Base-by-base conservation (phyloP, 2,797 vertebrate species). In the Cyclopterus lumpus region DNA sequence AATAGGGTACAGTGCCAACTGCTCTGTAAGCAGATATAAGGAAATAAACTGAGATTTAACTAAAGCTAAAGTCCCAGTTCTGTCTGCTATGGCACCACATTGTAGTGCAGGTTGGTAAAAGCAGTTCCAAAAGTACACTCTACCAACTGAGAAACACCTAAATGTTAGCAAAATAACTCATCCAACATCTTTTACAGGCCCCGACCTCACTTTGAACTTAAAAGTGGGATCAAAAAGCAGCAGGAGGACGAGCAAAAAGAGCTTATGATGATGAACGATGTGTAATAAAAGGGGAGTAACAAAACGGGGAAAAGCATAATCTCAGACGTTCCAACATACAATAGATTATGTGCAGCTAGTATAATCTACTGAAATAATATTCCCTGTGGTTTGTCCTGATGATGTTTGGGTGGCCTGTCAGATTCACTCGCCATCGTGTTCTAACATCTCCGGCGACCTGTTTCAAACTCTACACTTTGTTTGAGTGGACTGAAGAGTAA, bases 321-420 rank as follows among this genome's bases (percentile, higher is more conserved):
- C 68, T 71, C 44, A 44, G 32, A 57, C 34, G 67, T 36, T 65
- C 1, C 59, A 49, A 71, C 1, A 34, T 51, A 71, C 26, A 51
- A 34, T 22, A 70, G 61, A 81, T 71, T 76, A 61, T 42, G 44
- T 42, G 22, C 22, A 61, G 55, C 5, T 22, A 48, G 16, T 22
- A 18, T 67, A 72, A 77, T 83, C 77, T 69, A 28, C 16, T 81
- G 20, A 64, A 42, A 70, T 38, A 16, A 61, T 80, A 65, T 67
- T 77, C 68, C 73, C 64, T 76, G 71, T 36, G 63, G 67, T 79
- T 70, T 59, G 48, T 73, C 73, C 55, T 75, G 34, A 68, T 55
- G 55, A 76, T 80, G 75, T 79, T 84, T 84, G 76, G 64, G 38
- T 38, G 38, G 11, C 38, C 11, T 12, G 3, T 3, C 38, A 38